phyloP scores from a whole-genome alignment of 2,797 vertebrate species.

The Notoglanidium macrostoma region DNA sequence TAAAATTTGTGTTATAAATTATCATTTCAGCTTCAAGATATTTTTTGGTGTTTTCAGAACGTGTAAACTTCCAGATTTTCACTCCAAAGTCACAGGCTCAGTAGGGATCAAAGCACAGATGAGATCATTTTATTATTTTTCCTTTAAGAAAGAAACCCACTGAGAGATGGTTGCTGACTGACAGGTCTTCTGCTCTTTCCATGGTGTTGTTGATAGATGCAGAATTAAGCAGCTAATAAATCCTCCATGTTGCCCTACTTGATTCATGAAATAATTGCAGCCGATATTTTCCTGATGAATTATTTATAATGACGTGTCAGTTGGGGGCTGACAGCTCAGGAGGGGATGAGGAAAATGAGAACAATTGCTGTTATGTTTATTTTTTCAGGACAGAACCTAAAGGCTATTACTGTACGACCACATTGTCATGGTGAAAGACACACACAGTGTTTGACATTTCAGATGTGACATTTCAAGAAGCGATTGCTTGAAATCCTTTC shows the following conservation, averaged over 20 bases:
- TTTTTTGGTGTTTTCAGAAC: neutral
- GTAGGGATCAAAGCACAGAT: constrained; percentile 4
- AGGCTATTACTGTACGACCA: neutral
- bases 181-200: neutral
- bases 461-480: neutral
- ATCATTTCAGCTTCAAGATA: neutral
- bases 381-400: neutral
- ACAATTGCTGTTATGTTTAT: neutral
- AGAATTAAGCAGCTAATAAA: neutral
- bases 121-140: neutral
- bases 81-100: neutral
- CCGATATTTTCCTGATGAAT: constrained; percentile 5
- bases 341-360: neutral
- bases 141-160: neutral
- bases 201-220: neutral
- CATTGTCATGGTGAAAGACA: neutral
- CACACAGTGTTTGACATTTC: neutral
- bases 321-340: neutral
- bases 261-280: neutral
- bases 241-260: neutral
- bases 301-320: neutral
- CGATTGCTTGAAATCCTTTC: neutral
- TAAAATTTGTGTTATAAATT: neutral
- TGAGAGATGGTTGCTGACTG: neutral
- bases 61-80: neutral